These are phyloP conservation scores for Spermophilus dauricus DNA, from an alignment of 2,113 vertebrate genomes.

Conservation along the genomic window DNA sequence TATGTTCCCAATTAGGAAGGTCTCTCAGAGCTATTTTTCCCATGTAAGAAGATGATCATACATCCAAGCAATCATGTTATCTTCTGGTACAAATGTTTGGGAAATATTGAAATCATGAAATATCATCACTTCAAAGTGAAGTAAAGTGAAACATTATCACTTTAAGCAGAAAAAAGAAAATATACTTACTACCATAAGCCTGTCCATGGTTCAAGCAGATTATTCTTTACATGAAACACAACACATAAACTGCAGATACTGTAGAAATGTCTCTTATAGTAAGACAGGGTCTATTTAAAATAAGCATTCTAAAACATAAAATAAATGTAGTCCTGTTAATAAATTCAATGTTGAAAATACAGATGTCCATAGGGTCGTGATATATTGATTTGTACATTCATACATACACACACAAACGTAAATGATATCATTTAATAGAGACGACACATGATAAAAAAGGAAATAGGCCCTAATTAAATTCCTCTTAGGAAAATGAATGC, in stretches of 20 bases:
- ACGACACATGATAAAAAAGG: not conserved
- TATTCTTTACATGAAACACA: too few relatives aligned
- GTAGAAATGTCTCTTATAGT: not conserved
- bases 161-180: too few relatives aligned
- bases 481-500: not conserved
- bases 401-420: not conserved
- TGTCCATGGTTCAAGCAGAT: too few relatives aligned
- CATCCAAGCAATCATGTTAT: too few relatives aligned
- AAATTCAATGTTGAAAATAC: not conserved
- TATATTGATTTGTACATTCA: not conserved
- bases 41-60: too few relatives aligned
- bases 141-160: too few relatives aligned
- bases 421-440: not conserved
- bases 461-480: not conserved
- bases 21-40: too few relatives aligned
- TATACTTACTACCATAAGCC: too few relatives aligned
- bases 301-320: not conserved
- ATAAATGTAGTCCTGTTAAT: not conserved
- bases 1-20: too few relatives aligned
- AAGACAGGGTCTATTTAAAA: not conserved
- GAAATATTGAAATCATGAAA: too few relatives aligned
- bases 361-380: not conserved
- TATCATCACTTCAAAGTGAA: too few relatives aligned
- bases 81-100: too few relatives aligned
- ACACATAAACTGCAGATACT: not conserved